Evolutionary conservation across 2,888 invertebrate species (phyloP).

Genomic region (Apamea crenata): DNA sequence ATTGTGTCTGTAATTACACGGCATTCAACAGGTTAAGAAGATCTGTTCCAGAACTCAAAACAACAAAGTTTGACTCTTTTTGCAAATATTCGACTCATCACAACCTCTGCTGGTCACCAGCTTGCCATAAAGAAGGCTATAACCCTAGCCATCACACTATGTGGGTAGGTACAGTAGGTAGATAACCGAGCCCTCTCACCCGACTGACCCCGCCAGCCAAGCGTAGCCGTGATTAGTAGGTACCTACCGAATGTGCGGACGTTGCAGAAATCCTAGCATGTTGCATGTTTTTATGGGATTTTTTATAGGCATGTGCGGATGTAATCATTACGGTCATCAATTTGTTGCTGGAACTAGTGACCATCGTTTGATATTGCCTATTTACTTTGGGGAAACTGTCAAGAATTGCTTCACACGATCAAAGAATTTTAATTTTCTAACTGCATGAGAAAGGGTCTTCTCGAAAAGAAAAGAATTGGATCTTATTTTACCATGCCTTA

Average conservation of each 20-base stretch:
- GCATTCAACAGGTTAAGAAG: no score
- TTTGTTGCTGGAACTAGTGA: background rate
- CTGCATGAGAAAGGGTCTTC: background rate
- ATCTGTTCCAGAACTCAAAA: background rate
- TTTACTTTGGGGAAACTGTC: background rate
- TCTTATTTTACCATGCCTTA: background rate
- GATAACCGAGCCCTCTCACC: conserved; percentile 31
- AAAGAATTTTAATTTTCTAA: background rate
- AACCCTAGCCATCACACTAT: background rate
- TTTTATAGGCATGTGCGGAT: conserved; percentile 11
- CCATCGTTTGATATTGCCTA: background rate
- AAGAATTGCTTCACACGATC: no score
- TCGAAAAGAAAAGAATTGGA: background rate
- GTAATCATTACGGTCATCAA: background rate
- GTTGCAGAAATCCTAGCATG: conserved; percentile 33
- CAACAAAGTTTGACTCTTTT: background rate
- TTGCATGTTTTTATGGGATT: conserved; percentile 39
- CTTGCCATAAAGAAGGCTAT: background rate
- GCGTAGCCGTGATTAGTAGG: conserved; percentile 47
- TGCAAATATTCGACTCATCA: background rate
- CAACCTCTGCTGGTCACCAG: conserved; percentile 4
- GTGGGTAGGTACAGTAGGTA: conserved; percentile 17
- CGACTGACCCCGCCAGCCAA: conserved; percentile 50
- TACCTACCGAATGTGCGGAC: conserved; percentile 33
- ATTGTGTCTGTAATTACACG: no score